Base-by-base conservation (phyloP, 1,140 invertebrate species). In the Dendroctonus valens region DNA sequence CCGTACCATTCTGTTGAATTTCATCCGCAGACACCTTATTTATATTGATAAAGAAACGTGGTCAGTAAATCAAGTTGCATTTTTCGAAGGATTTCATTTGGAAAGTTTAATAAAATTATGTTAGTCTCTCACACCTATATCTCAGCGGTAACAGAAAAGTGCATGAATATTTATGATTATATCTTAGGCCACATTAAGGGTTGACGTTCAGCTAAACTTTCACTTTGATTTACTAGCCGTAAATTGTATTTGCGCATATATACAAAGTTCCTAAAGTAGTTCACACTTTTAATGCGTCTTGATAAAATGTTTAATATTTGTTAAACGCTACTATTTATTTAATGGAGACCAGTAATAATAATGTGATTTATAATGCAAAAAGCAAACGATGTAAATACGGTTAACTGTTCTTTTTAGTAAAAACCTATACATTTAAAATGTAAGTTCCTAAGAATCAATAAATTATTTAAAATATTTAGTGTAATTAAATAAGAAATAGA, bases 401-500 rank as follows among this genome's bases (percentile, higher is more conserved):
- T 26, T 26, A 26, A 26, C 26, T 26, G 26, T 26, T 26, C 26
- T 26, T 26, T 26, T 42, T 41, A 58, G 14, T 44, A 51, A 15
- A 14, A 15, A 14, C 6, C 55, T 58, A 58, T 58, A 38, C 12
- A 40, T 58, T 58, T 58, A 58, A 58, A 58, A 44, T 8, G 37
- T 58, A 58, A 58, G 55, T 58, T 58, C 55, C 55, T 58, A 58
- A 58, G 11, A 51, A 51, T 26, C 49, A 7, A 42, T 58, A 58
- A 58, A 58, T 58, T 58, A 58, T 58, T 54, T 12, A 52, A 39
- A 51, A 51, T 62, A 26, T 52, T 52, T 14, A 62, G 41, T 62
- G 11, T 62, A 50, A 41, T 40, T 50, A 49, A 55, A 26, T 26
- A 53, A 46, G 46, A 46, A 15, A n/a, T 53, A 39, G 41, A 26